These are phyloP conservation scores for Tholera decimalis DNA, from an alignment of 2,888 invertebrate genomes.

Conservation along the genomic window DNA sequence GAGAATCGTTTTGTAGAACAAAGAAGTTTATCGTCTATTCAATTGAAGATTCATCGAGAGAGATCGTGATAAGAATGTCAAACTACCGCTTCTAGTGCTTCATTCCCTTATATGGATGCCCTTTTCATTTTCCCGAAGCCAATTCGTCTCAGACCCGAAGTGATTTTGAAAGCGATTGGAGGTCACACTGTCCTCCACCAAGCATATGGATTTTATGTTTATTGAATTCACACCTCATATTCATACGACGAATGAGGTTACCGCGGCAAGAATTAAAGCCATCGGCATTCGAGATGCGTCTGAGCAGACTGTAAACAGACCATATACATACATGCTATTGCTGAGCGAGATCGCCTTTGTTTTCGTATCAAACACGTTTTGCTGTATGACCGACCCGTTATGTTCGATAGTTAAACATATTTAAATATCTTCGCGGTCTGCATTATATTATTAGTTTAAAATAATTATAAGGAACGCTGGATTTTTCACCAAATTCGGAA, in stretches of 20 bases:
- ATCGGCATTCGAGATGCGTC: constrained; percentile 77
- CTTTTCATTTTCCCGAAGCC: constrained; percentile 41
- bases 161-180: constrained; percentile 62
- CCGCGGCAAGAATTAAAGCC: constrained; percentile 57
- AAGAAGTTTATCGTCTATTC: constrained; percentile 20
- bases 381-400: constrained; percentile 39
- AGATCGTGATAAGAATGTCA: constrained; percentile 12
- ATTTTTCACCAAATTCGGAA: background rate
- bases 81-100: background rate
- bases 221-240: constrained; percentile 70
- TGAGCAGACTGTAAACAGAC: constrained; percentile 74
- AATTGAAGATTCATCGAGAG: constrained; percentile 26
- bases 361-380: constrained; percentile 62
- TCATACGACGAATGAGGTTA: constrained; percentile 65
- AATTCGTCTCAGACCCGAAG: constrained; percentile 39
- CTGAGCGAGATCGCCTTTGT: constrained; percentile 67
- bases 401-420: constrained; percentile 20
- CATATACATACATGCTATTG: constrained; percentile 79
- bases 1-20: constrained; percentile 13
- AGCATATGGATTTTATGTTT: constrained; percentile 64
- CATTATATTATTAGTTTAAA: constrained; percentile 8
- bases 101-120: constrained; percentile 17
- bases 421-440: constrained; percentile 16
- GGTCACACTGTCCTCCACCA: constrained; percentile 53
- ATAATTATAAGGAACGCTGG: background rate